phyloP scores from a whole-genome alignment of 2,113 vertebrate species.

The Desmodus rotundus region DNA sequence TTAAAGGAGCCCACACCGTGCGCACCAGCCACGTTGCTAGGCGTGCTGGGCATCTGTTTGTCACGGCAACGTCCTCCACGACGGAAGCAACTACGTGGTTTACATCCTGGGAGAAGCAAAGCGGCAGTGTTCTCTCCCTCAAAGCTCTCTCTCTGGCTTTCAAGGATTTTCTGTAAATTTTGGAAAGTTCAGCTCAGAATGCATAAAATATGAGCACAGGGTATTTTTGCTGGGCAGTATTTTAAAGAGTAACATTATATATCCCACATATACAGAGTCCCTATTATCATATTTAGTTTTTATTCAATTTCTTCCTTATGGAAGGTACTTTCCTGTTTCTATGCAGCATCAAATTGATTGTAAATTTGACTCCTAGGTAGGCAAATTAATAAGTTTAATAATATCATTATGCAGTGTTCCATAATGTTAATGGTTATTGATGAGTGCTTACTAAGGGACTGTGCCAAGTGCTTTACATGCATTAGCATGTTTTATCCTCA shows the following conservation, averaged over 20 bases:
- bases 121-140: not conserved
- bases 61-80: not conserved
- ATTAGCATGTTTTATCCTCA: not conserved
- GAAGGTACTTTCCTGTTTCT: conserved; percentile 1
- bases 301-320: not conserved
- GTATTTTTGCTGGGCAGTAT: not conserved
- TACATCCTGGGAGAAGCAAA: not conserved
- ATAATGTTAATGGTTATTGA: not conserved
- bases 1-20: not conserved
- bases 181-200: conserved; percentile 14
- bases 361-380: not conserved
- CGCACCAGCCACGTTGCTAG: not conserved
- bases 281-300: not conserved
- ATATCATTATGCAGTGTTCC: not conserved
- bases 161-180: not conserved
- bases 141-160: not conserved
- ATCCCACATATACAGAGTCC: not conserved
- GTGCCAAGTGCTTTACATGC: not conserved
- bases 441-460: not conserved
- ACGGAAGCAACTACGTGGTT: not conserved
- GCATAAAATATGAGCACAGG: not conserved
- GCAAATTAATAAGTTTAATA: not conserved
- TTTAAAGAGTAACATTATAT: not conserved
- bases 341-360: not conserved
- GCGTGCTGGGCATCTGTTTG: not conserved